These are phyloP conservation scores for Andrena dorsata DNA, from an alignment of 2,888 invertebrate species.

Conservation along the genomic window DNA sequence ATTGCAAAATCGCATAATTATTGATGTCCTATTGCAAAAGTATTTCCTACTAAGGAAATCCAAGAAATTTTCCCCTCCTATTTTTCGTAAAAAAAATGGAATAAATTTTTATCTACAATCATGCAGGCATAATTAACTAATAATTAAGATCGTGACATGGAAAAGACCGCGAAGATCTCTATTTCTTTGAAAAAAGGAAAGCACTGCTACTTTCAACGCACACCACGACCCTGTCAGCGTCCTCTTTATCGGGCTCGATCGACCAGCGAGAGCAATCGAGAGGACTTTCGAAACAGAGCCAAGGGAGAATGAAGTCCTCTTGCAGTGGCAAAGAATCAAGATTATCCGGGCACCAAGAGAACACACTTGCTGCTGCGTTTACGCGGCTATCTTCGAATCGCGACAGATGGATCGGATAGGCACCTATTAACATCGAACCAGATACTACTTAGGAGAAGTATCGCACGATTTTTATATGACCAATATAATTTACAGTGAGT, in stretches of 20 bases:
- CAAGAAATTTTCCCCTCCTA: not conserved
- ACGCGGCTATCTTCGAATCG: constrained; percentile 33
- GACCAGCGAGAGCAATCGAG: constrained; percentile 28
- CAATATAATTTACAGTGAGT: no score
- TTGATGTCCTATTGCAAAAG: not conserved
- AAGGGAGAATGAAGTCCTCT: constrained; percentile 28
- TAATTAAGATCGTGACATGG: not conserved
- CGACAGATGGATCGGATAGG: constrained; percentile 22
- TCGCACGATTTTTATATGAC: no score
- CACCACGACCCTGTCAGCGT: constrained; percentile 13
- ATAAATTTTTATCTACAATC: no score
- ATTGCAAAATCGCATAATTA: not conserved
- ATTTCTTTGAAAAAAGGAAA: not conserved
- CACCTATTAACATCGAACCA: constrained; percentile 40
- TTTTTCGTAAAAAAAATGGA: no score
- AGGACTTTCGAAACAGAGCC: constrained; percentile 27
- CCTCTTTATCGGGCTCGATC: constrained; percentile 35
- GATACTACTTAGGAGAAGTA: no score
- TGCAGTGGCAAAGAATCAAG: constrained; percentile 12
- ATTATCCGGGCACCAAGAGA: not conserved
- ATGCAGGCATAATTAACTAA: not conserved
- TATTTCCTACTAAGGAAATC: not conserved
- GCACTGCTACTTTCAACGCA: not conserved
- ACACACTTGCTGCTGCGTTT: constrained; percentile 2
- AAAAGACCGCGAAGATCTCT: not conserved